A percentile compares a stretch with the other conserved stretches of the same genome.
Conservation (phyloP, 2,797 vertebrate genomes). For the Channa striata region DNA sequence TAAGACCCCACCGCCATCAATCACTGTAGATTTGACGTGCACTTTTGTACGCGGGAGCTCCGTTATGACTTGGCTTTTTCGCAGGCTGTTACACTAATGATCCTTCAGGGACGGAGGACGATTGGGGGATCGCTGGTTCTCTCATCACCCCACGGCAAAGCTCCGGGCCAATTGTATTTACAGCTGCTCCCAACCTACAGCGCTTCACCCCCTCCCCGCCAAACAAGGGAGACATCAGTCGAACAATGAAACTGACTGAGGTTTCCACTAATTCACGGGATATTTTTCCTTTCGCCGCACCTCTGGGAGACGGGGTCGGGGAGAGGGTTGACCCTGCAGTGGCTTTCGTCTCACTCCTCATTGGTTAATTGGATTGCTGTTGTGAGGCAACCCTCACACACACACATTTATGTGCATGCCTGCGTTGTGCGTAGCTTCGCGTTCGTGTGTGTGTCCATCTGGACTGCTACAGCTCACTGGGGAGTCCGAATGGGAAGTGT, state of each 20-base stretch:
- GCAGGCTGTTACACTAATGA: slow-evolving; percentile 64
- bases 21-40: slow-evolving; percentile 65
- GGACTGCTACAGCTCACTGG: slow-evolving; percentile 29
- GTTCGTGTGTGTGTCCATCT: slow-evolving; percentile 44
- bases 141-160: slow-evolving; percentile 64
- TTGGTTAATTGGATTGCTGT: slow-evolving; percentile 62
- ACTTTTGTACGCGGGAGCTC: slow-evolving; percentile 50
- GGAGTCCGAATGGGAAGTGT: slow-evolving; percentile 44
- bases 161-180: slow-evolving; percentile 69
- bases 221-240: slow-evolving; percentile 59
- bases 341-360: slow-evolving; percentile 16
- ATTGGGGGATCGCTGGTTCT: slow-evolving; percentile 62
- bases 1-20: slow-evolving; percentile 32
- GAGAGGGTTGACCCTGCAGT: slow-evolving; percentile 1
- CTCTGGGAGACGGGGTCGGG: slow-evolving; percentile 15
- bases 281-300: slow-evolving; percentile 62
- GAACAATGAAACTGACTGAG: slow-evolving; percentile 78
- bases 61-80: slow-evolving; percentile 65
- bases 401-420: not conserved
- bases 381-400: slow-evolving; percentile 37
- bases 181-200: slow-evolving; percentile 65
- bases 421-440: not conserved
- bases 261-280: slow-evolving; percentile 79
- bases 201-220: slow-evolving; percentile 39
- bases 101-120: slow-evolving; percentile 56